phyloP scores from a whole-genome alignment of 2,888 invertebrate genomes.

The Tethea ocularis region DNA sequence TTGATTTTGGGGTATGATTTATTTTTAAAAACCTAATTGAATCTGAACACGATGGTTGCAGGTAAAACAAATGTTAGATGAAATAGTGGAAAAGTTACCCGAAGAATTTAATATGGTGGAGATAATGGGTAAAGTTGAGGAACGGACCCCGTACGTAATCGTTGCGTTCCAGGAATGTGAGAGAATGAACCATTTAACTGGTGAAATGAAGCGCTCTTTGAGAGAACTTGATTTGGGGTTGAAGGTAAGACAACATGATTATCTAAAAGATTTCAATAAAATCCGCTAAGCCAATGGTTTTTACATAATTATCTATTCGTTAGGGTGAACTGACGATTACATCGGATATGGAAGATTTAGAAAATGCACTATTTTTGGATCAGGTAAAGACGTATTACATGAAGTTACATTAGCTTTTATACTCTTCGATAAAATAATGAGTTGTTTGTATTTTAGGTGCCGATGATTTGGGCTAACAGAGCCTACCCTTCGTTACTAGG shows the following conservation, averaged over 20 bases:
- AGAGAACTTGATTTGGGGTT: conserved; percentile 96
- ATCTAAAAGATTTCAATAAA: not conserved
- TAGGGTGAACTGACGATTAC: conserved; percentile 98
- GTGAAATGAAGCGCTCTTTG: conserved; percentile 94
- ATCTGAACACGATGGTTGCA: conserved; percentile 45
- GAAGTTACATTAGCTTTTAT: not conserved
- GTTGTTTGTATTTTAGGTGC: conserved; percentile 82
- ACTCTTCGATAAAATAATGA: not conserved
- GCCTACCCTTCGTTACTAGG: conserved; percentile 97
- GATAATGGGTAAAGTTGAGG: conserved; percentile 97
- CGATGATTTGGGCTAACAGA: conserved; percentile 92
- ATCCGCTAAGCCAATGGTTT: not conserved
- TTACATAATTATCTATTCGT: conserved; percentile 25
- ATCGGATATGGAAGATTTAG: conserved; percentile 97
- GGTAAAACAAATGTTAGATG: conserved; percentile 97
- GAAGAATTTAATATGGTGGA: conserved; percentile 98
- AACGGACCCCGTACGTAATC: conserved; percentile 97
- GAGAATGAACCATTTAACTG: conserved; percentile 96
- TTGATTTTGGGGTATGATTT: not conserved
- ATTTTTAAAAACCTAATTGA: not conserved
- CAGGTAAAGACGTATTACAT: conserved; percentile 77
- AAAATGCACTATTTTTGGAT: conserved; percentile 96
- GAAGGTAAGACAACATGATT: conserved; percentile 83
- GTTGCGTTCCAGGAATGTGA: conserved; percentile 98
- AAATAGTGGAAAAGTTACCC: conserved; percentile 96